Conservation (phyloP, 2,113 vertebrate species). For the Actenoides lindsayi region DNA sequence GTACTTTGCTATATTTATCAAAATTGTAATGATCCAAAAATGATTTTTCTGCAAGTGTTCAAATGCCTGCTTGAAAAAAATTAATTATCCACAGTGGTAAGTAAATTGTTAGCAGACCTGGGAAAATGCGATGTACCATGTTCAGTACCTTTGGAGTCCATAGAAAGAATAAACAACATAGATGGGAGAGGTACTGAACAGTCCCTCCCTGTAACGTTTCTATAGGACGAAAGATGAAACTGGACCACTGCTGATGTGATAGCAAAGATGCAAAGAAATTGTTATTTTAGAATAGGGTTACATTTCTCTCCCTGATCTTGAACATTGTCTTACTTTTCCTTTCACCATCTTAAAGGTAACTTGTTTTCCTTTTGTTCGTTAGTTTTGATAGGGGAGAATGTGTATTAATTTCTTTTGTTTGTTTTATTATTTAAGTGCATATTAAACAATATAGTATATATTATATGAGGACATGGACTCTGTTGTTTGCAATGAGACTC, state of each 20-base stretch:
- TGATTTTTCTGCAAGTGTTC: slow-evolving; percentile 31
- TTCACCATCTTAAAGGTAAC: background rate
- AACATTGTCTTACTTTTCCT: background rate
- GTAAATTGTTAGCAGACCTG: background rate
- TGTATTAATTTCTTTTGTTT: background rate
- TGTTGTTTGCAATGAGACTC: background rate
- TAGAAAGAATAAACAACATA: background rate
- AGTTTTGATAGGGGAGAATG: background rate
- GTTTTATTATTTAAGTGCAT: background rate
- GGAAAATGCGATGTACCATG: background rate
- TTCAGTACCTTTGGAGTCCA: background rate
- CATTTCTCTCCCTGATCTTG: background rate
- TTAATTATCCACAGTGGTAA: slow-evolving; percentile 1
- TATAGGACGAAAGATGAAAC: background rate
- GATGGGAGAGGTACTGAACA: background rate
- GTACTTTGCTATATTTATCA: slow-evolving; percentile 35
- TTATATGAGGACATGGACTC: background rate
- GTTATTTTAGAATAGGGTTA: background rate
- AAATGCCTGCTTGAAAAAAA: slow-evolving; percentile 5
- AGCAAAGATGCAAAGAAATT: background rate
- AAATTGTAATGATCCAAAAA: slow-evolving; percentile 29
- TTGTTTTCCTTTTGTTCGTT: background rate
- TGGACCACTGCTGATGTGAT: background rate
- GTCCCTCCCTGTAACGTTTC: background rate
- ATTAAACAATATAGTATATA: background rate